These are phyloP conservation scores for Semibalanus balanoides DNA, from an alignment of 1,140 invertebrate species.

Conservation along the genomic window DNA sequence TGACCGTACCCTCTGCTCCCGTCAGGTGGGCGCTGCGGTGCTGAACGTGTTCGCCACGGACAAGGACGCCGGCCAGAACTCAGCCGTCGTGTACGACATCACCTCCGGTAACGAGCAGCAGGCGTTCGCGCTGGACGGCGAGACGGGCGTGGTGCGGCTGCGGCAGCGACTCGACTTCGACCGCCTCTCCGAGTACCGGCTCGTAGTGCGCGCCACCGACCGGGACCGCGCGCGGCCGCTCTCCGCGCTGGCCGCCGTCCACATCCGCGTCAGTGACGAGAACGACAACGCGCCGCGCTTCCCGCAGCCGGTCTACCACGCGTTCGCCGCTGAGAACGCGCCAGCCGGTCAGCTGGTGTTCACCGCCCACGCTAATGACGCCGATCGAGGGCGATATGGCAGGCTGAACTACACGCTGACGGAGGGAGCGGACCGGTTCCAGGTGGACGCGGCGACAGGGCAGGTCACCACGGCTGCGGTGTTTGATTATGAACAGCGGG, in stretches of 20 bases:
- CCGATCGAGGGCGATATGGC: conserved; percentile 67
- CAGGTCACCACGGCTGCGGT: conserved; percentile 57
- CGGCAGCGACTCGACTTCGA: conserved; percentile 50
- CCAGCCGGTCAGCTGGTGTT: conserved; percentile 69
- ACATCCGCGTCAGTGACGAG: conserved; percentile 62
- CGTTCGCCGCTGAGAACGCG: conserved; percentile 83
- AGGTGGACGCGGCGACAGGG: conserved; percentile 56
- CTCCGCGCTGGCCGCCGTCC: conserved; percentile 51
- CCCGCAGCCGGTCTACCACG: conserved; percentile 48
- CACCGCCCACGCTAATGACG: conserved; percentile 71
- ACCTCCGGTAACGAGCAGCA: conserved; percentile 68
- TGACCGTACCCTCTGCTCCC: not conserved
- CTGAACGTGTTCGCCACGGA: conserved; percentile 71
- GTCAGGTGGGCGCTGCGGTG: conserved; percentile 51
- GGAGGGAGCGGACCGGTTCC: conserved; percentile 59
- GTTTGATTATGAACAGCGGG: conserved; percentile 74
- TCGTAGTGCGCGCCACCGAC: conserved; percentile 46
- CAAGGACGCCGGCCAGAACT: conserved; percentile 60
- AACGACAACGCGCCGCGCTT: conserved; percentile 87
- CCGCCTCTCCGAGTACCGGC: conserved; percentile 39
- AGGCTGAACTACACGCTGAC: conserved; percentile 71
- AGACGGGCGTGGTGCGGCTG: conserved; percentile 32
- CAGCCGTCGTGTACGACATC: conserved; percentile 60
- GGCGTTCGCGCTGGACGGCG: conserved; percentile 61
- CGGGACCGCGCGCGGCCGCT: conserved; percentile 42